Conservation (phyloP, 2,888 invertebrate genomes). For the Rugalucina vietnamica region DNA sequence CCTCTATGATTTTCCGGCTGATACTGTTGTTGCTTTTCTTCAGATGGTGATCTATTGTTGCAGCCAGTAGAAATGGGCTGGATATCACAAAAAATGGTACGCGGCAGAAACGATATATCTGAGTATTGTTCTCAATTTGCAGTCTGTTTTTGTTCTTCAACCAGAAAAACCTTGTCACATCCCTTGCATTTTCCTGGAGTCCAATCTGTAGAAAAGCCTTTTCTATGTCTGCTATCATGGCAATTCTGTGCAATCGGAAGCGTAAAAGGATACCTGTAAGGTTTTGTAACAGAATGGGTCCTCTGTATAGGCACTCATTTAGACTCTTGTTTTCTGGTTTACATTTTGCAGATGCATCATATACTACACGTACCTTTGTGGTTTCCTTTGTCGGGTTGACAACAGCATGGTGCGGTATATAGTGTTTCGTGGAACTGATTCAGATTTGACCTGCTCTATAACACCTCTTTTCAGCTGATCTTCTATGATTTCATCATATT, state of each 20-base stretch:
- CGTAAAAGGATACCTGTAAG: constrained; percentile 12
- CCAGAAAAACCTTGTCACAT: constrained; percentile 32
- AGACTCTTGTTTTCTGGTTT: no score
- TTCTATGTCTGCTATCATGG: constrained; percentile 5
- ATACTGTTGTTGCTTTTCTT: neutral
- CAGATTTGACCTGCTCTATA: no score
- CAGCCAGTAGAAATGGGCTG: neutral
- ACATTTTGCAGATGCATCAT: no score
- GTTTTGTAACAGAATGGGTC: no score
- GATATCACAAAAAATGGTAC: constrained; percentile 1
- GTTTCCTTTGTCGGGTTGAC: no score
- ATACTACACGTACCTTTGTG: no score
- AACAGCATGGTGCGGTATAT: no score
- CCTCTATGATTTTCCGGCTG: neutral
- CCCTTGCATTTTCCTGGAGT: constrained; percentile 2
- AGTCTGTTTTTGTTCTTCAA: neutral
- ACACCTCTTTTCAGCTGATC: no score
- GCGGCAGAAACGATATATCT: neutral
- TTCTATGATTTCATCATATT: no score
- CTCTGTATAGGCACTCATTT: no score
- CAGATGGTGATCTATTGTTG: neutral
- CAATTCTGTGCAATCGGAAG: constrained; percentile 13
- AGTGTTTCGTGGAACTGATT: no score
- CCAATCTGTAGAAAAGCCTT: no score
- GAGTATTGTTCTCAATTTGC: neutral